Conservation (phyloP, 2,888 invertebrate genomes). For the Andrena haemorrhoa region DNA sequence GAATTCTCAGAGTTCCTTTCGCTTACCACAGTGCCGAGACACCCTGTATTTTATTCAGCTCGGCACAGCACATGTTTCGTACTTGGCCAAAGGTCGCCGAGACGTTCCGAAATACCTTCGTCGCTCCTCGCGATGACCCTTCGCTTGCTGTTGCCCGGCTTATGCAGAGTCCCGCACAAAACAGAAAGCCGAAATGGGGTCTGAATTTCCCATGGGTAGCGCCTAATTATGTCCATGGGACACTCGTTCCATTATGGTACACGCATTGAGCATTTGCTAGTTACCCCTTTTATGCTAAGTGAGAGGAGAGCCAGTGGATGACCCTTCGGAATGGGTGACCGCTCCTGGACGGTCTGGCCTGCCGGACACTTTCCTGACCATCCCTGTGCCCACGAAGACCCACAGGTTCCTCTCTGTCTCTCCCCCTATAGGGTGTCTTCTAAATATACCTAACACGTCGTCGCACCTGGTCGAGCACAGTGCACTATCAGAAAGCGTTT, state of each 20-base stretch:
- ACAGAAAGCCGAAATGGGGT: constrained; percentile 71
- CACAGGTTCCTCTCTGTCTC: constrained; percentile 49
- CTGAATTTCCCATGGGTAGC: constrained; percentile 82
- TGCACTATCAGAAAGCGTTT: background rate
- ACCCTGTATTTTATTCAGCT: background rate
- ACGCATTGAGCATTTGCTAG: constrained; percentile 78
- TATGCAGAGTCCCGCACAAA: constrained; percentile 54
- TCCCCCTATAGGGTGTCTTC: constrained; percentile 48
- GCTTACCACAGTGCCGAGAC: background rate
- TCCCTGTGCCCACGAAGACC: constrained; percentile 63
- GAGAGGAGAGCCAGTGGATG: constrained; percentile 79
- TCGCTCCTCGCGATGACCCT: constrained; percentile 59
- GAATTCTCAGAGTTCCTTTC: too few relatives aligned
- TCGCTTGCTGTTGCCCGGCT: constrained; percentile 47
- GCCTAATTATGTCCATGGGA: constrained; percentile 84
- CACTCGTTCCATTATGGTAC: constrained; percentile 79
- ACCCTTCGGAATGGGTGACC: constrained; percentile 78
- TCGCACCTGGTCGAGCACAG: constrained; percentile 29
- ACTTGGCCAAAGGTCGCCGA: constrained; percentile 7
- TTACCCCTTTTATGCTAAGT: constrained; percentile 83
- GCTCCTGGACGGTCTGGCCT: constrained; percentile 70
- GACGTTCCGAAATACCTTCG: constrained; percentile 7
- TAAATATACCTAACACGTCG: constrained; percentile 42
- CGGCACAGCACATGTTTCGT: background rate
- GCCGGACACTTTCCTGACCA: constrained; percentile 81